Base-by-base conservation (phyloP, 1,140 invertebrate genomes). In the Glossosoma conforme region DNA sequence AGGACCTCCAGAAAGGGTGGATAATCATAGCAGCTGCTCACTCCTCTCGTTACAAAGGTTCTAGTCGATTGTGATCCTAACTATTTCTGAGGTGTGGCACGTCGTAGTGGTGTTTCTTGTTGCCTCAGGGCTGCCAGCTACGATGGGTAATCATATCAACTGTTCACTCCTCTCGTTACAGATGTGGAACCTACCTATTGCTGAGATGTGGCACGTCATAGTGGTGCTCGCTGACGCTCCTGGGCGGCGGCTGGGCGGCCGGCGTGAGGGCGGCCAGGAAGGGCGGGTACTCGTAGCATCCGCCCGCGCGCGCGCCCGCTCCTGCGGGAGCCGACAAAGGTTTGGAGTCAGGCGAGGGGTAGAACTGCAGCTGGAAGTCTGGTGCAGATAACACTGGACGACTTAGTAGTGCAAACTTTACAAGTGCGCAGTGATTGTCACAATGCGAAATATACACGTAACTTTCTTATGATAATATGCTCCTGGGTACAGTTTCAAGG, bases 361-460 rank as follows among this genome's bases (percentile, higher is more conserved):
- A 89, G 73, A 89, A 90, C 68, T 91, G 87, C 45, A 87, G 84
- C 73, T 92, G 89, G 69, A 89, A 90, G 69, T 90, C 89, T 90
- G 75, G 35, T 17, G 33, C 24, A 33, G 10, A 32, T 11, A 28
- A 28, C 6, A 28, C 25, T 8, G n/a, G n/a, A n/a, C n/a, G n/a
- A n/a, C n/a, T n/a, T n/a, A n/a, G n/a, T n/a, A n/a, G n/a, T n/a
- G n/a, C n/a, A n/a, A n/a, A n/a, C n/a, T n/a, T n/a, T n/a, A n/a
- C n/a, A n/a, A n/a, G n/a, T n/a, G n/a, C n/a, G n/a, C n/a, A n/a
- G n/a, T n/a, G n/a, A n/a, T n/a, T n/a, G n/a, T n/a, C n/a, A n/a
- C n/a, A n/a, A n/a, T n/a, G n/a, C n/a, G n/a, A n/a, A n/a, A n/a
- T n/a, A n/a, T n/a, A n/a, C n/a, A n/a, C n/a, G n/a, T n/a, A n/a